phyloP scores from a whole-genome alignment of 2,888 invertebrate genomes.

The Dascillus cervinus region DNA sequence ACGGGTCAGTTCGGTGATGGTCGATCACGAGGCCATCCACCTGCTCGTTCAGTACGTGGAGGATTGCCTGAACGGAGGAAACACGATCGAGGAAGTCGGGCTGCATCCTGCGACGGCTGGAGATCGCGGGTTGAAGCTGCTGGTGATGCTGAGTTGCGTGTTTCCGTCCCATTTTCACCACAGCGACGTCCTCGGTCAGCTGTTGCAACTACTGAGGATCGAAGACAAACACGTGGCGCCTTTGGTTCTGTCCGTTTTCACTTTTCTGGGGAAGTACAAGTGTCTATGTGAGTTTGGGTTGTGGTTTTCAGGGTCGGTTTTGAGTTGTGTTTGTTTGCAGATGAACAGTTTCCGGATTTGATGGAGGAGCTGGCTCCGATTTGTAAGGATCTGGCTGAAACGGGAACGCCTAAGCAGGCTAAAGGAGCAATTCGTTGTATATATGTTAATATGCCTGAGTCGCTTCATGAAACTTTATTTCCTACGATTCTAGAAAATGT shows the following conservation, averaged over 20 bases:
- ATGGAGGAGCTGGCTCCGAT: slow-evolving; percentile 76
- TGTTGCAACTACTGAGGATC: slow-evolving; percentile 68
- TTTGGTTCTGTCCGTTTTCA: slow-evolving; percentile 73
- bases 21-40: slow-evolving; percentile 81
- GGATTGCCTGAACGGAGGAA: slow-evolving; percentile 66
- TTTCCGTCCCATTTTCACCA: slow-evolving; percentile 91
- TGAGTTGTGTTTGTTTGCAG: slow-evolving; percentile 34
- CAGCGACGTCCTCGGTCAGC: slow-evolving; percentile 69
- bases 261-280: slow-evolving; percentile 80
- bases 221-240: slow-evolving; percentile 78
- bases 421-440: slow-evolving; percentile 94
- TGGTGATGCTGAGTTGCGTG: slow-evolving; percentile 84
- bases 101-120: slow-evolving; percentile 74
- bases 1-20: slow-evolving; percentile 92
- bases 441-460: slow-evolving; percentile 69
- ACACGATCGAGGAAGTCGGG: slow-evolving; percentile 66
- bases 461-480: slow-evolving; percentile 69
- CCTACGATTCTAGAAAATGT: slow-evolving; percentile 75
- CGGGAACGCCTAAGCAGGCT: slow-evolving; percentile 90
- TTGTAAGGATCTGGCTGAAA: slow-evolving; percentile 80
- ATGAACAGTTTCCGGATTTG: slow-evolving; percentile 66
- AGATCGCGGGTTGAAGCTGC: slow-evolving; percentile 79
- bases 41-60: slow-evolving; percentile 56
- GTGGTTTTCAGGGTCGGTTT: not conserved
- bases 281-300: slow-evolving; percentile 64